Percentiles rank a stretch among this genome's conserved stretches.
phyloP scores from a whole-genome alignment of 1,140 invertebrate genomes.

The Meloidogyne exigua region DNA sequence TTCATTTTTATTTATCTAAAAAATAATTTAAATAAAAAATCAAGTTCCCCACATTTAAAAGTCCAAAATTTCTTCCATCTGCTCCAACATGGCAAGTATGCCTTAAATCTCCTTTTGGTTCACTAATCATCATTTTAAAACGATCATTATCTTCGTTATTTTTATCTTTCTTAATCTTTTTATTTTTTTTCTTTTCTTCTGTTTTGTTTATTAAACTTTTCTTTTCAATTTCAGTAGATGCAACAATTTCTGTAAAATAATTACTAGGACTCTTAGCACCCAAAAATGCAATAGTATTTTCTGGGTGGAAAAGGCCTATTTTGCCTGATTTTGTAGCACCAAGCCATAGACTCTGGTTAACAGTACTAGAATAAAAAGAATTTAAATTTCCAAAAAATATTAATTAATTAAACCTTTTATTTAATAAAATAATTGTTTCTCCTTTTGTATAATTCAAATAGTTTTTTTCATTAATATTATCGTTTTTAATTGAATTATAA shows the following conservation, averaged over 20 bases:
- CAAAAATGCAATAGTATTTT: slow-evolving; percentile 81
- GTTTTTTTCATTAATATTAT: slow-evolving; percentile 64
- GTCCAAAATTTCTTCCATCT: slow-evolving; percentile 90
- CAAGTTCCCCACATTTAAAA: slow-evolving; percentile 37
- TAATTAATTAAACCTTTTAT: slow-evolving; percentile 73
- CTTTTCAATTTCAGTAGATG: background rate
- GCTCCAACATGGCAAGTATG: slow-evolving; percentile 94
- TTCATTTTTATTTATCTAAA: slow-evolving; percentile 42
- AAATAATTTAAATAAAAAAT: background rate
- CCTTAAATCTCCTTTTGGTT: slow-evolving; percentile 90
- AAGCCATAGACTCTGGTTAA: slow-evolving; percentile 72
- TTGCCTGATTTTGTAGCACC: slow-evolving; percentile 78
- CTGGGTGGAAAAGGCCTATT: slow-evolving; percentile 83
- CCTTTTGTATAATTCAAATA: slow-evolving; percentile 80
- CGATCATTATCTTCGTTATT: slow-evolving; percentile 72
- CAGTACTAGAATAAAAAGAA: background rate
- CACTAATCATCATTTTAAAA: slow-evolving; percentile 77
- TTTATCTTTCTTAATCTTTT: slow-evolving; percentile 65
- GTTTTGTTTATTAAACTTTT: slow-evolving; percentile 18
- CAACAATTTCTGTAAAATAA: background rate
- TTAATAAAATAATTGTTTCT: slow-evolving; percentile 87
- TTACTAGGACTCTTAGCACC: slow-evolving; percentile 65
- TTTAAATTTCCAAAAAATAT: background rate
- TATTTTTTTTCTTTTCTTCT: slow-evolving; percentile 28
- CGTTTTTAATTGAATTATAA: slow-evolving; percentile 20